These are phyloP conservation scores for Phenganax subtilis DNA, from an alignment of 92 coral and sea anemone species.

Conservation along the genomic window DNA sequence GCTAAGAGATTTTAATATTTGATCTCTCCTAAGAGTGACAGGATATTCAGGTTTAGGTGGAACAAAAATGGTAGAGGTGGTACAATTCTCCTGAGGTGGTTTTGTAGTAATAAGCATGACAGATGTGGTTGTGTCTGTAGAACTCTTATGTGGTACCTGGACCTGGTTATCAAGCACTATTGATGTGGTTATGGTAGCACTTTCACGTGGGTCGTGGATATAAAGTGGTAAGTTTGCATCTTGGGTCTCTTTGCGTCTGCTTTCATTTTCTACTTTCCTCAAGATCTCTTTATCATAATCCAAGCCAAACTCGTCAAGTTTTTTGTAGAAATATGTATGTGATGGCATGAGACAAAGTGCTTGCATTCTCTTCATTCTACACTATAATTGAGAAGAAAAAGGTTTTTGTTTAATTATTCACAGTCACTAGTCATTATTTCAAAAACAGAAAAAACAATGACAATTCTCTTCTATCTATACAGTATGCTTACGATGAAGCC, in stretches of 20 bases:
- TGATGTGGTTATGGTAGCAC: too few relatives aligned
- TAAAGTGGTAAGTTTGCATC: too few relatives aligned
- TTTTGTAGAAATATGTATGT: slow-evolving; percentile 60
- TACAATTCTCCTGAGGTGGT: too few relatives aligned
- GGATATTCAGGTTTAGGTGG: too few relatives aligned
- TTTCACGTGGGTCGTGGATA: too few relatives aligned
- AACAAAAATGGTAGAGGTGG: too few relatives aligned
- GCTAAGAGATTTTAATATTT: too few relatives aligned
- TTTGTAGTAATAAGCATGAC: too few relatives aligned
- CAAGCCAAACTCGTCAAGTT: slow-evolving; percentile 65
- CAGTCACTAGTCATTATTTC: not conserved
- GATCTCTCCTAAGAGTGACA: too few relatives aligned
- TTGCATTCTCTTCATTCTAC: slow-evolving; percentile 54
- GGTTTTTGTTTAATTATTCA: not conserved
- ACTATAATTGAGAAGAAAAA: slow-evolving; percentile 28
- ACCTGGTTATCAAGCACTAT: too few relatives aligned
- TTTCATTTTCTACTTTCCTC: slow-evolving; percentile 51
- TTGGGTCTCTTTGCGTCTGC: slow-evolving; percentile 24
- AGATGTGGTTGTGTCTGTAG: too few relatives aligned
- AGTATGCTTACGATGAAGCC: slow-evolving; percentile 55
- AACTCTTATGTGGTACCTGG: too few relatives aligned
- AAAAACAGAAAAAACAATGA: not conserved
- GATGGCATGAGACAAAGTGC: slow-evolving; percentile 56
- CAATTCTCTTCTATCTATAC: not conserved
- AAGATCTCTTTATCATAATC: slow-evolving; percentile 45